Evolutionary conservation across 2,113 vertebrate genomes (phyloP), one percentile per base, ranked within the genome.

Genomic region (Colinus virginianus): DNA sequence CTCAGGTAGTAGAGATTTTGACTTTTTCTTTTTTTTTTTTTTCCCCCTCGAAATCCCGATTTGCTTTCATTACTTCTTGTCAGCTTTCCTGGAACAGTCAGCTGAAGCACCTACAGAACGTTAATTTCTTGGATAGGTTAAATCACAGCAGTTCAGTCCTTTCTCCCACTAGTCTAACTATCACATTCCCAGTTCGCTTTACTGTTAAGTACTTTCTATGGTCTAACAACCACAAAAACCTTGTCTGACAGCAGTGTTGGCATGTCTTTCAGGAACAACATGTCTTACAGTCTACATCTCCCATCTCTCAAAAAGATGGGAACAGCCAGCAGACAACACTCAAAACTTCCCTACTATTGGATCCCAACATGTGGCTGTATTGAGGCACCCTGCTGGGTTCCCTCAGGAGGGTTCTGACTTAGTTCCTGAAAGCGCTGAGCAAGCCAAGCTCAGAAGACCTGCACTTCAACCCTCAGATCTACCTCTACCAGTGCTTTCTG

Each of bases 41-140:
- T 14, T 20, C 59, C 53, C 53, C 20, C 46, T 11, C 53, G 81
- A 85, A 92, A 84, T 82, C 15, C 38, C 43, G 89, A 36, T 88
- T 92, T 95, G 53, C 70, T 95, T 90, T 90, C 78, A 87, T 68
- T 92, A 62, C 58, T 69, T 72, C 40, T 62, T 94, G 89, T 72
- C 89, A 92, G 58, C 48, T 84, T 84, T 95, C 91, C 93, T 89
- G 70, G 75, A 95, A 84, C 26, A 80, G 43, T 58, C 59, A 84
- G 69, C 70, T 76, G 48, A 45, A 56, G 81, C 36, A 45, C 64
- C 78, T 76, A 76, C 7, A 4, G 53, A 40, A 53, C 87, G 66
- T 53, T 81, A 87, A 90, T 90, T 90, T 87, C 62, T 87, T 62
- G 74, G 81, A 76, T 20, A 87, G 67, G 45, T 89, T 87, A 87